Base-by-base conservation (phyloP, 2,113 vertebrate genomes). In the Rhabdomys dilectus region DNA sequence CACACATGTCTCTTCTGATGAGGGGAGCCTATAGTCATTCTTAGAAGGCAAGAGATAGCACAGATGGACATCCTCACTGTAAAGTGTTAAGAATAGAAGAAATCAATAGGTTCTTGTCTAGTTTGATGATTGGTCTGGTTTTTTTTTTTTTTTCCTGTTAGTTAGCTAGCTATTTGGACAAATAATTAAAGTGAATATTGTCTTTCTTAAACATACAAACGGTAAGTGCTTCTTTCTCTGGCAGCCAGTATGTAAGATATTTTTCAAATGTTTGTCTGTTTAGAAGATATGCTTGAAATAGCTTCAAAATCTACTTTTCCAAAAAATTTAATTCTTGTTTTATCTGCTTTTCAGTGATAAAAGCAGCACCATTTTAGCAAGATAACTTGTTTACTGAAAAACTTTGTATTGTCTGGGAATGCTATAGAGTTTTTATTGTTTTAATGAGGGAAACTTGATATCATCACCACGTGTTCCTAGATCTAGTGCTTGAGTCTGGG, bases 1-100 rank as follows among this genome's bases (percentile, higher is more conserved):
- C 95, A 95, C 91, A 84, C 66, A 66, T 78, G 90, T 92, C 72
- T 96, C 58, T 73, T 42, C 88, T 86, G 70, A 62, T 39, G 39
- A 93, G 53, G 51, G 26, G 15, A 88, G 19, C 39, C 80, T 68
- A 82, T 77, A 96, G 10, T 64, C 21, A 56, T 4, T 95, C 10
- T 11, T 94, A 89, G 94, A 72, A 88, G 48, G 22, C 75, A 39
- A 91, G 51, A 68, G 34, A 73, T 70, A 78, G n/a, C 4, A 36
- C 8, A 10, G 51, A 86, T 73, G 58, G 88, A 51, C 45, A 94
- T 0, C 1, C 17, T 39, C 3, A 11, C 31, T 58, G 0, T 48
- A 53, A 70, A 93, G 70, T 51, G 19, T 82, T 87, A 78, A 45
- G 7, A 3, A 58, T 7, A 31, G 22, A 34, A 31, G 16, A 51